Evolutionary conservation across 1,140 invertebrate species (phyloP).

Genomic region (Euwallacea similis): DNA sequence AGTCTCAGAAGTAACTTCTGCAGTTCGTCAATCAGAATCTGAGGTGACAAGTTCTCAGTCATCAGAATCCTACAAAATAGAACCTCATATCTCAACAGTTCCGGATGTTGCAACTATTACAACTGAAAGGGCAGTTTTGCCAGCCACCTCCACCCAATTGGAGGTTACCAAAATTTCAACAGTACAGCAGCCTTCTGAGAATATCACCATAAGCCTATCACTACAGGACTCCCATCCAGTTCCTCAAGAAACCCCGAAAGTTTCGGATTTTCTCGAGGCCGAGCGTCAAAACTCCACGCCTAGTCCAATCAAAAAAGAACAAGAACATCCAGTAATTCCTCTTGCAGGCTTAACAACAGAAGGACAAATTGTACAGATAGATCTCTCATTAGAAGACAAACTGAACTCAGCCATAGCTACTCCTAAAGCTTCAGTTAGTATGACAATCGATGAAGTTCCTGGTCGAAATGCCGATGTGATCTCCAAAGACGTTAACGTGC

Average conservation of each 20-base stretch:
- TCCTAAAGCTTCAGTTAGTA: slow-evolving; percentile 44
- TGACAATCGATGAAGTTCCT: slow-evolving; percentile 45
- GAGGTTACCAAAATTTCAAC: slow-evolving; percentile 14
- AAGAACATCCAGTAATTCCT: slow-evolving; percentile 39
- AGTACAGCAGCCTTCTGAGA: slow-evolving; percentile 30
- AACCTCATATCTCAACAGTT: not conserved
- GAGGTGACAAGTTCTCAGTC: too few relatives aligned
- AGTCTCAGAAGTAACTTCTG: too few relatives aligned
- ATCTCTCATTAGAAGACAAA: slow-evolving; percentile 51
- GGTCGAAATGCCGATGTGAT: slow-evolving; percentile 34
- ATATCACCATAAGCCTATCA: slow-evolving; percentile 39
- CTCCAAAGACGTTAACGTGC: slow-evolving; percentile 47
- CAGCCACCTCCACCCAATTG: too few relatives aligned
- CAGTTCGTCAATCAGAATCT: too few relatives aligned
- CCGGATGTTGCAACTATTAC: not conserved
- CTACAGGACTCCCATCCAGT: slow-evolving; percentile 35
- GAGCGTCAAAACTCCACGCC: slow-evolving; percentile 29
- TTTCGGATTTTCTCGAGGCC: slow-evolving; percentile 36
- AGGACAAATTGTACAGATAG: slow-evolving; percentile 49
- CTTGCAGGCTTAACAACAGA: slow-evolving; percentile 49
- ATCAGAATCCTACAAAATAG: too few relatives aligned
- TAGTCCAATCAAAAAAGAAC: not conserved
- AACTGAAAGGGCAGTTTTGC: not conserved
- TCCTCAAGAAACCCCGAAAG: not conserved
- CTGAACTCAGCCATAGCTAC: slow-evolving; percentile 35